Base-by-base conservation (phyloP, 2,797 vertebrate genomes). In the Alca torda region DNA sequence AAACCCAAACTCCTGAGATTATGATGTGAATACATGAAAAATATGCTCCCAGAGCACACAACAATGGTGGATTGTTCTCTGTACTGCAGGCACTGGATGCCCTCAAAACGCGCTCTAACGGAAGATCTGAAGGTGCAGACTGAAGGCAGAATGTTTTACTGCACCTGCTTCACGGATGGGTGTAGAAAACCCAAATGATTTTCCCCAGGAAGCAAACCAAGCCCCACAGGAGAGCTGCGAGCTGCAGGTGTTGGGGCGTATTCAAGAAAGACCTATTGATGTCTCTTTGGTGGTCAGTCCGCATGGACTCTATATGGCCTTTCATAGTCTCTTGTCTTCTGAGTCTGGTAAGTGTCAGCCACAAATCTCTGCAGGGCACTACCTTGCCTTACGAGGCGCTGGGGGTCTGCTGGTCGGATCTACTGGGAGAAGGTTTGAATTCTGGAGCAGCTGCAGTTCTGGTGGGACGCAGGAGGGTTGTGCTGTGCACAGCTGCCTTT, bases 31-130 rank as follows among this genome's bases (percentile, higher is more conserved):
- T 35, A 26, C 28, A 17, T 65, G 83, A 90, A 91, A 94, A 81
- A 94, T 81, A 37, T 81, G 60, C 65, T 81, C 15, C 69, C 24
- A 6, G 69, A 35, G 61, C 41, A 41, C 46, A 78, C 30, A 96
- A 84, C 78, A 93, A 46, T 1, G 1, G 16, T 33, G 70, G 21
- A 75, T 86, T 95, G 61, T 94, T 93, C 46, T 70, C 63, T 56
- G 43, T 45, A 9, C n/a, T 72, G 56, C 15, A 30, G 59, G 53
- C 35, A 14, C 59, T 39, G 59, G 20, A 3, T 25, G 45, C 50
- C 54, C 43, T 79, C 19, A 59, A 37, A 82, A 37, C 2, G 0
- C 0, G 0, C 30, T 61, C 33, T 43, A 30, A 46, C 23, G 41
- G 20, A 33, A 56, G 26, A 50, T 45, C 20, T 76, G 31, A 31